Evolutionary conservation across 2,888 invertebrate species (phyloP), one percentile per base, ranked within the genome.

Genomic region (Lottia scabra): DNA sequence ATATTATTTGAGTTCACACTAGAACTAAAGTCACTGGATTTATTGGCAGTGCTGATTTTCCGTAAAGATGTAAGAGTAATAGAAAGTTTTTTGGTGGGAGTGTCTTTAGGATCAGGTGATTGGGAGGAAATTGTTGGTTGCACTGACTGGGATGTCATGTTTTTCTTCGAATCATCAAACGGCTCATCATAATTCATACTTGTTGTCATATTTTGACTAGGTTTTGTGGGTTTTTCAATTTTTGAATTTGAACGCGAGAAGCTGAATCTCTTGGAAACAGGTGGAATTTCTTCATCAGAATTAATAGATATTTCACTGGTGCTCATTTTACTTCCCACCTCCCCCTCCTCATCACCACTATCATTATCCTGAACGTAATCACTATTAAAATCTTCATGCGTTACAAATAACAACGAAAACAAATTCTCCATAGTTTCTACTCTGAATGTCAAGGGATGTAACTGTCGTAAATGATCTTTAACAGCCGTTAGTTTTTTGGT

Each of bases 381-480:
- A 56, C 56, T 56, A 23, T 56, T 56, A 56, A 56, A 56, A 85
- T 93, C 92, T 83, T 93, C 92, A 80, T 92, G 91, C 78, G 92
- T 91, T 66, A 94, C 83, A 87, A 94, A 94, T 56, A 95, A 90
- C 80, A 94, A 91, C 0, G 93, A 91, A 87, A 94, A 95, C 78
- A 95, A 92, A 87, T 94, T 93, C 87, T 94, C 94, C 71, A 95
- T 91, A 0, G 94, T 91, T 90, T 94, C 93, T 0, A 92, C 79
- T 30, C 88, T 77, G 67, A 83, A 86, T 12, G 84, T 82, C 68
- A 88, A 78, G 30, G 88, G 88, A 69, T 85, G 85, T 30, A 87
- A 73, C 63, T 79, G 78, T 8, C 81, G 69, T 12, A 87, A 74
- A 44, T 82, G 84, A 15, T 78, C 73, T 71, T 80, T 78, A 2